A percentile compares a stretch with the other conserved stretches of the same genome.
These are phyloP conservation scores for Gymnothorax reevesii DNA, from an alignment of 2,797 vertebrate genomes.

Conservation along the genomic window DNA sequence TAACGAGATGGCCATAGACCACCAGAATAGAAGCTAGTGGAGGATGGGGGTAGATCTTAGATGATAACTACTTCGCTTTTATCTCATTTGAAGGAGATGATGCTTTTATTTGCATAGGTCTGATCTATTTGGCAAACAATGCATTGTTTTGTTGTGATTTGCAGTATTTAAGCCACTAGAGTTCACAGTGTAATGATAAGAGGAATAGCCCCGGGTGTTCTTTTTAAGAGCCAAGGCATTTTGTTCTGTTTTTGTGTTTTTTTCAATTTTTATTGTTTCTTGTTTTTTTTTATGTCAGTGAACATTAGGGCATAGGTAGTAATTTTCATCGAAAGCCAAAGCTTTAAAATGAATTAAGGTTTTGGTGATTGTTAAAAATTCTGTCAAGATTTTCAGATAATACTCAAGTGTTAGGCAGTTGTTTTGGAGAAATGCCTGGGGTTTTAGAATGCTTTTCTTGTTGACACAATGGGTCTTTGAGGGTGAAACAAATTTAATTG, in stretches of 20 bases:
- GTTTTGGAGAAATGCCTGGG: too few species aligned
- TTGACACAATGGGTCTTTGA: too few species aligned
- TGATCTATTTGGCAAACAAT: not conserved
- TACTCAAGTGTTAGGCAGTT: too few species aligned
- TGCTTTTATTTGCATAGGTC: slow-evolving; percentile 28
- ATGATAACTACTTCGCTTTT: slow-evolving; percentile 16
- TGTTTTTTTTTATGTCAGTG: too few species aligned
- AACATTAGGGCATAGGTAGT: too few species aligned
- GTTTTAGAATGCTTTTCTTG: too few species aligned
- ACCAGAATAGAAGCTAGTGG: not conserved
- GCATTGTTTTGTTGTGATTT: not conserved
- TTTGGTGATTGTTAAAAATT: too few species aligned
- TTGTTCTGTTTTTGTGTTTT: not conserved
- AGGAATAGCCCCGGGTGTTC: not conserved
- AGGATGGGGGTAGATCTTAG: not conserved
- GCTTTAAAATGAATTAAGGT: too few species aligned
- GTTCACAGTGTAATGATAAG: not conserved
- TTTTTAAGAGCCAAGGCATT: not conserved
- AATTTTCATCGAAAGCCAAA: too few species aligned
- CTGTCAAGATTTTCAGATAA: too few species aligned
- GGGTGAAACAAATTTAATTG: too few species aligned
- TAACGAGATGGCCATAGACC: not conserved
- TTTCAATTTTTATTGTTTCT: too few species aligned
- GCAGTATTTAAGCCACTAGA: not conserved
- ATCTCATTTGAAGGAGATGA: slow-evolving; percentile 47